A percentile compares a stretch with the other conserved stretches of the same genome.
Conservation (phyloP, 37 sponge, comb jelly and placozoan genomes). For the Cliona cf. orientalis region DNA sequence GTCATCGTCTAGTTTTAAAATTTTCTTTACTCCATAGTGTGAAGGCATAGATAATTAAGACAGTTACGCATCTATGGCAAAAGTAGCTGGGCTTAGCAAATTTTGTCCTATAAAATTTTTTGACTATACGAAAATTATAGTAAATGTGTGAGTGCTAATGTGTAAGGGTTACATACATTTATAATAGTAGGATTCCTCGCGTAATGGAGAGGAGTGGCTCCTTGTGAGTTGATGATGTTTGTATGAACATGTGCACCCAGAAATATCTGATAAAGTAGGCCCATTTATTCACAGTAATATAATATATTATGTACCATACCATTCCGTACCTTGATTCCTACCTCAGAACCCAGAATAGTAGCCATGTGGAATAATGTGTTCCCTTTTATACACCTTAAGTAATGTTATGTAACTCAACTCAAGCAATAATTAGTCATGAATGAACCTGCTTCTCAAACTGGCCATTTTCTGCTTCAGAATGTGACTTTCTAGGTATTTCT, state of each 20-base stretch:
- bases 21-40: too few relatives aligned
- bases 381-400: slow-evolving; percentile 57
- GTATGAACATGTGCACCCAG: slow-evolving; percentile 28
- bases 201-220: slow-evolving; percentile 63
- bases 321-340: slow-evolving; percentile 44
- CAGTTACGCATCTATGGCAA: too few relatives aligned
- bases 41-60: too few relatives aligned
- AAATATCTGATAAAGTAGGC: slow-evolving; percentile 19
- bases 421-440: neutral
- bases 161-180: slow-evolving; percentile 31
- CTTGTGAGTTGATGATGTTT: slow-evolving; percentile 26
- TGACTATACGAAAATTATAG: too few relatives aligned
- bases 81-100: too few relatives aligned
- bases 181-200: slow-evolving; percentile 32
- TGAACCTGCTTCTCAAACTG: slow-evolving; percentile 69
- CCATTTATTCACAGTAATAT: neutral
- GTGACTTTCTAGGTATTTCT: slow-evolving; percentile 31
- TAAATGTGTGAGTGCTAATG: too few relatives aligned
- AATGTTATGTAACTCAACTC: neutral
- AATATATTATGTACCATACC: too few relatives aligned
- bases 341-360: slow-evolving; percentile 46
- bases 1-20: too few relatives aligned
- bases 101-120: too few relatives aligned
- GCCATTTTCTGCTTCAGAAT: slow-evolving; percentile 40
- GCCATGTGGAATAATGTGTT: slow-evolving; percentile 69